Conservation (phyloP, 2,797 vertebrate genomes). For the Molossus alvarezi region DNA sequence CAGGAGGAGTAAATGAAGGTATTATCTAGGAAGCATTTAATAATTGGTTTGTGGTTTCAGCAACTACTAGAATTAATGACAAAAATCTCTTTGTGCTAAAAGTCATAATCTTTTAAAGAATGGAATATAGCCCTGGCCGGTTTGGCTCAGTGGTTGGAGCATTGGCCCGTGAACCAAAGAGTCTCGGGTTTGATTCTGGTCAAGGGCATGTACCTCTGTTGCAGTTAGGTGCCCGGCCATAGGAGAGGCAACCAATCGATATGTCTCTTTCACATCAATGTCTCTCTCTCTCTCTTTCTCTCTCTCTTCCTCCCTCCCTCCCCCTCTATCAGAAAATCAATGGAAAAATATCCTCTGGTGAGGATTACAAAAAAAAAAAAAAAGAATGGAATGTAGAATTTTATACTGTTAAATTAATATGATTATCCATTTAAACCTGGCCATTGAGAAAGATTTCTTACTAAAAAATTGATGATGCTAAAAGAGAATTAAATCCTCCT, state of each 20-base stretch:
- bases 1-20: background rate
- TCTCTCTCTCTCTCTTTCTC: too few relatives aligned
- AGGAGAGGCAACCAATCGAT: too few relatives aligned
- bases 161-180: too few relatives aligned
- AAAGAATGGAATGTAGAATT: background rate
- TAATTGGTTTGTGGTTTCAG: background rate
- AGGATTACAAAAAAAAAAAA: too few relatives aligned
- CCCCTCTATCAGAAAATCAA: too few relatives aligned
- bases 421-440: background rate
- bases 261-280: too few relatives aligned
- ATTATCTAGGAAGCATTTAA: background rate
- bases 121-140: background rate
- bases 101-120: conserved; percentile 5
- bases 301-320: too few relatives aligned
- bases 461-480: conserved; percentile 18
- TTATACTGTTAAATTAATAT: conserved; percentile 35
- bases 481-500: conserved; percentile 3
- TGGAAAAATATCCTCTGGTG: too few relatives aligned
- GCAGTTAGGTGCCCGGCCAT: too few relatives aligned
- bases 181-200: too few relatives aligned
- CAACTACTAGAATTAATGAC: background rate
- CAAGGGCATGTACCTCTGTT: too few relatives aligned
- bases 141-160: too few relatives aligned
- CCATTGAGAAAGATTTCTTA: background rate
- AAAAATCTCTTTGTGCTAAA: conserved; percentile 9